phyloP scores from a whole-genome alignment of 2,113 vertebrate genomes.

The Chinchilla lanigera region DNA sequence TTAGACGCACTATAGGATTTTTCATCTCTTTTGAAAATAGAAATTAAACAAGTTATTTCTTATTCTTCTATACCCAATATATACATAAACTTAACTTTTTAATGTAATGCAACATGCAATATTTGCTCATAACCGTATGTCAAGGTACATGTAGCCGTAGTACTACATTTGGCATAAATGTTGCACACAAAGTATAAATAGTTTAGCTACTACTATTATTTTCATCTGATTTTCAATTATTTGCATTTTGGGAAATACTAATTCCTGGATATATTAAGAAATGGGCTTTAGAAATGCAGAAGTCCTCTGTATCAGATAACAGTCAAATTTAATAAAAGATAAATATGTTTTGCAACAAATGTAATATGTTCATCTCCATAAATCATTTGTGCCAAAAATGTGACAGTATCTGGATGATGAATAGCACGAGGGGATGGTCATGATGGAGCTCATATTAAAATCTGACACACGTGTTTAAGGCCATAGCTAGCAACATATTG shows the following conservation, averaged over 20 bases:
- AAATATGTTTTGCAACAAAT: constrained; percentile 81
- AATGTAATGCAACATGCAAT: constrained; percentile 88
- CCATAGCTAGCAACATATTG: constrained; percentile 75
- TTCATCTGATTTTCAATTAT: constrained; percentile 66
- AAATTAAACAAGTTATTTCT: constrained; percentile 91
- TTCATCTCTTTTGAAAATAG: constrained; percentile 92
- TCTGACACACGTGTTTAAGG: constrained; percentile 71
- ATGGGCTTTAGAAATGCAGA: constrained; percentile 73
- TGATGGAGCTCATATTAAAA: constrained; percentile 77
- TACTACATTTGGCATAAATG: constrained; percentile 88
- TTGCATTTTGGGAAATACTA: constrained; percentile 74
- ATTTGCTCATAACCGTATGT: constrained; percentile 84
- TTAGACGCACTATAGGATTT: constrained; percentile 91
- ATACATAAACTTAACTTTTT: constrained; percentile 78
- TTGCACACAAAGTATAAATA: constrained; percentile 77
- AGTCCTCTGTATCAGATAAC: constrained; percentile 67
- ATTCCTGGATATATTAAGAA: constrained; percentile 74
- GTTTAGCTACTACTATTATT: constrained; percentile 72
- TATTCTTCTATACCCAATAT: constrained; percentile 77
- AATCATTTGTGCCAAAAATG: constrained; percentile 88
- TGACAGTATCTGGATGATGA: constrained; percentile 84
- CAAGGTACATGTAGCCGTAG: constrained; percentile 80
- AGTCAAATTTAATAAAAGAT: constrained; percentile 75
- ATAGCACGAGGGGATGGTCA: constrained; percentile 84
- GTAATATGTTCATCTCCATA: constrained; percentile 73